Evolutionary conservation across 2,888 invertebrate genomes (phyloP), one percentile per base, ranked within the genome.

Genomic region (Mythimna lalbum): DNA sequence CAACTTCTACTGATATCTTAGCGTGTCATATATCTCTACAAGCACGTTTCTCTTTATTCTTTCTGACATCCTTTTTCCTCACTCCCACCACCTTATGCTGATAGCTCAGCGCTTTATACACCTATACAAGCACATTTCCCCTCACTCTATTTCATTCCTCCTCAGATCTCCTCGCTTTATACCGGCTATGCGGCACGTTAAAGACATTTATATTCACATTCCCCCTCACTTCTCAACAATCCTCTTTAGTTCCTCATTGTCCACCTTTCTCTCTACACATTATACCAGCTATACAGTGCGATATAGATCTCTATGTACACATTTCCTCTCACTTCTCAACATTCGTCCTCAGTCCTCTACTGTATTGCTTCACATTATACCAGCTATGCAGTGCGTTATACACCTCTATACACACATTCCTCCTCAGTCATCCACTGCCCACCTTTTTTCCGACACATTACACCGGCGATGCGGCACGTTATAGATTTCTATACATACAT

Each of bases 401-500:
- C 7, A 36, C 10, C 1, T 36, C 36, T 36, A 36, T 10, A 36
- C 14, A 12, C 47, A 4, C 23, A 43, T 2, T 21, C 17, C 17
- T 9, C 21, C 1, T 2, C 7, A 43, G 17, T 19, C 39, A 4
- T 23, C 17, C 17, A n/a, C 23, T 17, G 7, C 23, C 17, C 50
- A 19, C 50, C 4, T 2, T 14, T 1, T 43, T 50, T 53, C 39
- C 6, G 79, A 74, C 52, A 94, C 97, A 96, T 99, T 99, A 94
- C 99, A 99, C 75, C 99, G 97, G 57, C 99, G 10, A 14, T 53
- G 14, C 17, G 21, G 23, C 23, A 6, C 14, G 1, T 52, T 23
- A 6, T 6, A 52, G 6, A 52, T 14, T 5, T 23, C 17, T 27
- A 55, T 9, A 55, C 9, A 7, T 36, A 21, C 21, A 57, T 12